Evolutionary conservation across 2,888 invertebrate species (phyloP), one percentile per base, ranked within the genome.

Genomic region (Euplagia quadripunctaria): DNA sequence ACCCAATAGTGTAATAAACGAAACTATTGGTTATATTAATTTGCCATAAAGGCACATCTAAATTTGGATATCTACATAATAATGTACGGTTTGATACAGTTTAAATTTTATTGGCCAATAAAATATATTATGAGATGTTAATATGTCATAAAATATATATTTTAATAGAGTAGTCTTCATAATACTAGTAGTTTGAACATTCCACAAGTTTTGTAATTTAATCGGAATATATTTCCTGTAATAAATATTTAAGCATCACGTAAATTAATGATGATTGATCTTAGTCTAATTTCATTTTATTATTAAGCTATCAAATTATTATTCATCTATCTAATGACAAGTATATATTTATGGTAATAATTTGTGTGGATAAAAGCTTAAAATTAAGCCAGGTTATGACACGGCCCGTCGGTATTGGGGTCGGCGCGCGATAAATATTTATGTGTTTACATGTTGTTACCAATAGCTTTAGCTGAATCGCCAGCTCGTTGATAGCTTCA

Each of bases 361-460:
- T 76, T 80, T 78, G 70, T 79, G 74, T 82, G 84, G 86, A 88
- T 85, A 82, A 81, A 78, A 76, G 80, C 78, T 82, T 80, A 82
- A 85, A 86, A 86, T 84, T 79, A 84, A 84, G 81, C 81, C 65
- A 69, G 72, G 73, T 71, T 84, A 82, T 85, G 82, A 82, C 79
- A 78, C 70, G 73, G 63, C 69, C 66, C 65, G 65, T 77, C 73
- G 65, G 76, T 80, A 80, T 81, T 77, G 78, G 83, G 85, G 79
- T 78, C 72, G 78, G 74, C 74, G 79, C 78, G 81, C 72, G 80
- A 79, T 77, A 82, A 84, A 82, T 85, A 85, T 84, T 83, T 79
- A 84, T 85, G 81, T 82, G 85, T 82, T 82, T 82, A 83, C 83
- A 85, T 80, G 81, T 78, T 74, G 82, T 82, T 81, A 61, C 61